phyloP scores from a whole-genome alignment of 1,140 invertebrate species.

The Bombus huntii region DNA sequence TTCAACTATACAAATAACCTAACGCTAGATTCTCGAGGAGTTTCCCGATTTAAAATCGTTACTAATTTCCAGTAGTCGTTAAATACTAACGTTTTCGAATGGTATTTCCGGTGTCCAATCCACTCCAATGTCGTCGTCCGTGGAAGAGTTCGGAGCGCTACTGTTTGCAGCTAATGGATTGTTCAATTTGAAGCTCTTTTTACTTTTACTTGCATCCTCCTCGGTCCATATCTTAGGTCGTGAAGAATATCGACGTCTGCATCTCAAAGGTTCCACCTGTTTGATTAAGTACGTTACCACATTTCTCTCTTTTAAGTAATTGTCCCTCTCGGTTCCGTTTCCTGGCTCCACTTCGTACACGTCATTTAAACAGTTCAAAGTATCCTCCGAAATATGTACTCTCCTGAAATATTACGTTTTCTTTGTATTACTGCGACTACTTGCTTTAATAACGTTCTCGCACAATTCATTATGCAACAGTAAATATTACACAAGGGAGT shows the following conservation, averaged over 20 bases:
- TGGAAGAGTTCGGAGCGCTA: slow-evolving; percentile 77
- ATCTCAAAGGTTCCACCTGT: slow-evolving; percentile 88
- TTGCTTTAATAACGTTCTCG: neutral
- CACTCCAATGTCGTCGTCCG: slow-evolving; percentile 89
- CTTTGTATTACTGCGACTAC: no score
- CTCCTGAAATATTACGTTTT: slow-evolving; percentile 84
- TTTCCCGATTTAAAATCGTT: neutral
- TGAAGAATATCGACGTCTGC: slow-evolving; percentile 83
- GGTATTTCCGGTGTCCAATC: slow-evolving; percentile 96
- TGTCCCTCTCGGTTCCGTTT: slow-evolving; percentile 91
- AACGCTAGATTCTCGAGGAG: neutral
- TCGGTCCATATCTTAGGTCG: slow-evolving; percentile 84
- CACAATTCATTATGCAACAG: neutral
- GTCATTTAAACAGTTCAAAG: slow-evolving; percentile 91
- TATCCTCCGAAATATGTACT: slow-evolving; percentile 95
- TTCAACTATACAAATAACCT: slow-evolving; percentile 76
- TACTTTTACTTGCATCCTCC: slow-evolving; percentile 80
- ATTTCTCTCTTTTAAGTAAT: slow-evolving; percentile 93
- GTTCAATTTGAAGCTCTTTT: slow-evolving; percentile 79
- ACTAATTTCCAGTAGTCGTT: neutral
- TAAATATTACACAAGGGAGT: neutral
- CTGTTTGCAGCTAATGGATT: slow-evolving; percentile 76
- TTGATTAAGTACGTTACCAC: slow-evolving; percentile 97
- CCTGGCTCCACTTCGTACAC: slow-evolving; percentile 97
- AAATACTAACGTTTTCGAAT: slow-evolving; percentile 90